Percentiles rank a stretch among this genome's conserved stretches.
phyloP scores from a whole-genome alignment of 2,797 vertebrate genomes.

The Todus mexicanus region DNA sequence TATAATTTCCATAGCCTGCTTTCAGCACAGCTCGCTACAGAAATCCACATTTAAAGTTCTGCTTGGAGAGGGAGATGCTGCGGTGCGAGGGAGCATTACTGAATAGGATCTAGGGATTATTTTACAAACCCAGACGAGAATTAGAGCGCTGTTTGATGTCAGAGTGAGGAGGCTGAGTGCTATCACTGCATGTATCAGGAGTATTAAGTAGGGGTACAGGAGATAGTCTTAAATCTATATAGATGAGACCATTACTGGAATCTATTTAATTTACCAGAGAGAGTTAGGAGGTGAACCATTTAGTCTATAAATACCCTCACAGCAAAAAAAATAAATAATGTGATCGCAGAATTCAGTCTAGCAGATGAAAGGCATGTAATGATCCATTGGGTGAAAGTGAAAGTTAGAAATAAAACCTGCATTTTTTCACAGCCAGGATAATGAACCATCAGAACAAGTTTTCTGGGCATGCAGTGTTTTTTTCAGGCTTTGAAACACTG shows the following conservation, averaged over 20 bases:
- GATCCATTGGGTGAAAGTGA: background rate
- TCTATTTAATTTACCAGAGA: background rate
- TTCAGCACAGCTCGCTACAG: background rate
- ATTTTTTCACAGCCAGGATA: background rate
- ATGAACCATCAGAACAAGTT: background rate
- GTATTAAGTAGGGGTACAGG: background rate
- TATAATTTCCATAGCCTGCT: background rate
- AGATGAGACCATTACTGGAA: background rate
- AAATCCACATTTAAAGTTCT: background rate
- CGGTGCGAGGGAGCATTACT: rapidly evolving
- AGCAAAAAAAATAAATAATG: background rate
- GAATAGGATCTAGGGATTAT: background rate
- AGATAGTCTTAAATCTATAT: background rate
- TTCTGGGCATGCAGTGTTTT: background rate
- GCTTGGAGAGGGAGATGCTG: background rate
- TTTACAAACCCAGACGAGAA: background rate
- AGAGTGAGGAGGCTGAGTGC: background rate
- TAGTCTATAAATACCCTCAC: background rate
- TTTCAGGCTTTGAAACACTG: background rate
- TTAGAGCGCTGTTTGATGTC: background rate
- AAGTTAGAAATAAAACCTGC: background rate
- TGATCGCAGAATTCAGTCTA: background rate
- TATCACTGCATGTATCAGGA: background rate
- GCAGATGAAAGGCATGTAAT: background rate
- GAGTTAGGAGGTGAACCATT: background rate